phyloP scores from a whole-genome alignment of 2,888 invertebrate species.

The Noctuana brunneofusca region DNA sequence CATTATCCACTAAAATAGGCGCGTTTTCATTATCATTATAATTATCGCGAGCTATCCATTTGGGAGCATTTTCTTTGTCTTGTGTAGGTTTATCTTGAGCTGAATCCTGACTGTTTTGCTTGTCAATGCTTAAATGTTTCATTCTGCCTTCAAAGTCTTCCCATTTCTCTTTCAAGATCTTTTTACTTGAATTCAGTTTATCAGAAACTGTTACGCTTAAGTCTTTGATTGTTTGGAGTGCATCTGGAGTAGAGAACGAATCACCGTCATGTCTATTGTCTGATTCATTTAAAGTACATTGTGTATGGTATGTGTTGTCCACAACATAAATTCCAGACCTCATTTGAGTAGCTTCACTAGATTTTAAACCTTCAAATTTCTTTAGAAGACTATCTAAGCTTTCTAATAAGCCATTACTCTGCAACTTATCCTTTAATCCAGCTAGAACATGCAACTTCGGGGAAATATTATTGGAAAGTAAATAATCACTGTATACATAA shows the following conservation, averaged over 20 bases:
- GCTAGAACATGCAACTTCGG: slow-evolving; percentile 79
- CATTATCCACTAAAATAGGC: slow-evolving; percentile 50
- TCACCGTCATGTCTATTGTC: slow-evolving; percentile 54
- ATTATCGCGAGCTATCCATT: slow-evolving; percentile 52
- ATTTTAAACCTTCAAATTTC: slow-evolving; percentile 64
- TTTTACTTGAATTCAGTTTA: slow-evolving; percentile 78
- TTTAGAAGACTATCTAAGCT: slow-evolving; percentile 64
- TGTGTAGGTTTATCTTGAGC: slow-evolving; percentile 33
- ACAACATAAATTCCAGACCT: slow-evolving; percentile 83
- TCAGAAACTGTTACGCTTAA: slow-evolving; percentile 76
- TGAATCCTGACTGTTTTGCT: slow-evolving; percentile 43
- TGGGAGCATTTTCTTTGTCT: slow-evolving; percentile 46
- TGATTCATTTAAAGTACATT: slow-evolving; percentile 55
- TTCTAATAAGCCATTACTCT: slow-evolving; percentile 63
- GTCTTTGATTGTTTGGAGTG: slow-evolving; percentile 78
- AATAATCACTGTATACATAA: slow-evolving; percentile 76
- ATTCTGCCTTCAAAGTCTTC: slow-evolving; percentile 77
- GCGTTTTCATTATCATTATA: slow-evolving; percentile 43
- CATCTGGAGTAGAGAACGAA: slow-evolving; percentile 68
- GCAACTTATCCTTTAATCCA: slow-evolving; percentile 77
- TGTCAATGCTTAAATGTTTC: slow-evolving; percentile 68
- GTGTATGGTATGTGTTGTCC: slow-evolving; percentile 71
- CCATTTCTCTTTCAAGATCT: slow-evolving; percentile 81
- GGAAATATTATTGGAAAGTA: slow-evolving; percentile 73
- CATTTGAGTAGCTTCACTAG: slow-evolving; percentile 68